Base-by-base conservation (phyloP, 2,797 vertebrate species). In the Florisuga fusca region DNA sequence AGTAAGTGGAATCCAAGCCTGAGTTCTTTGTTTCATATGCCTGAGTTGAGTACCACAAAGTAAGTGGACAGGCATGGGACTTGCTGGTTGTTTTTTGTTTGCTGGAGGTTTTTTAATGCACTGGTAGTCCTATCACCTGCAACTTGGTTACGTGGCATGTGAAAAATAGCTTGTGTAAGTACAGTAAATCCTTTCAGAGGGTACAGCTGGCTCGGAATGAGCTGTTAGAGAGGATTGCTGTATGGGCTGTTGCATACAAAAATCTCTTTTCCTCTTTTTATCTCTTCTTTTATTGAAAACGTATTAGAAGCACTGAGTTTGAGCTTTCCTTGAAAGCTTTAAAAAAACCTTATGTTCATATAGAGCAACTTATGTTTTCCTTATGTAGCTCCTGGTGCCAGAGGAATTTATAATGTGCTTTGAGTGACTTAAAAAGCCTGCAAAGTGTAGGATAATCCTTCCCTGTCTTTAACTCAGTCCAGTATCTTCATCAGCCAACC, bases 311-410 rank as follows among this genome's bases (percentile, higher is more conserved):
- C 54, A 71, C 61, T 29, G 82, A 94, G 34, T 68, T 43, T 83
- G 81, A 93, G 82, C 54, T 95, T 78, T 91, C n/a, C 68, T 91
- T 93, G 89, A 94, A 94, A 95, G 54, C 79, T 92, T 93, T 71
- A 92, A 83, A 83, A 78, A 93, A 46, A 23, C 45, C 58, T 88
- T 64, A 67, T 5, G 22, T 43, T 92, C 45, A 5, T 75, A 84
- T 34, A 94, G 51, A 84, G 26, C n/a, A 90, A 55, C 62, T 94
- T 91, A 89, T 90, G 91, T 51, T 91, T 93, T 95, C 94, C 93
- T 93, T 88, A 95, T 94, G 93, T 78, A 94, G 62, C 85, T 95
- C 20, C 85, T 86, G 87, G 61, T 91, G 85, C 91, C 95, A 96
- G 76, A 83, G 82, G 66, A 93, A 94, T 87, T 94, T 93, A 78